These are phyloP conservation scores for Sebastes ruberrimus DNA, from an alignment of 2,797 vertebrate species.

Conservation along the genomic window DNA sequence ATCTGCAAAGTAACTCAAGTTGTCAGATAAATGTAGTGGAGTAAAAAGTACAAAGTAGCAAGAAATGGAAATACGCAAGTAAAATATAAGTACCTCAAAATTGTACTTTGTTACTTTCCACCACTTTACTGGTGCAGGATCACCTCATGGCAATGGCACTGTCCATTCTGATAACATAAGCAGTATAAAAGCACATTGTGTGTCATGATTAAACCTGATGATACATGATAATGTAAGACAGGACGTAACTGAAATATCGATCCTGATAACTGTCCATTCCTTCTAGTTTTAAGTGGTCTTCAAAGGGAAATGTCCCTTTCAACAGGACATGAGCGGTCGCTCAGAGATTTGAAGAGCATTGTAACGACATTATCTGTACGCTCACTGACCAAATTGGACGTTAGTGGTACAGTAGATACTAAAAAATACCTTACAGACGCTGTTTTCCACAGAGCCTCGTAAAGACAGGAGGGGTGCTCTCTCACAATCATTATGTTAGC, in stretches of 20 bases:
- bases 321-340: neutral
- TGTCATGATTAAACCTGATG: neutral
- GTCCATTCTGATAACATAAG: neutral
- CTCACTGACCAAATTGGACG: slow-evolving; percentile 4
- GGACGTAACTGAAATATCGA: slow-evolving; percentile 17
- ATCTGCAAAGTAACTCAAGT: neutral
- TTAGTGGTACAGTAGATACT: slow-evolving; percentile 8
- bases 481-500: slow-evolving; percentile 10
- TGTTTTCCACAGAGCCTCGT: neutral
- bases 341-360: slow-evolving; percentile 13
- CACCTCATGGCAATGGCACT: neutral
- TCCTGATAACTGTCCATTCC: neutral
- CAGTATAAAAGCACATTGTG: neutral
- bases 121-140: neutral
- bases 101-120: neutral
- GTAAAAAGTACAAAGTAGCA: neutral
- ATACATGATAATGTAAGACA: neutral
- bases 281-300: slow-evolving; percentile 4
- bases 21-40: neutral
- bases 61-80: neutral
- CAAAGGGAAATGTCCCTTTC: neutral
- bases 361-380: slow-evolving; percentile 22
- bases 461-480: slow-evolving; percentile 1
- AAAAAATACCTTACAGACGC: slow-evolving; percentile 2
- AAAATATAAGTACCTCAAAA: neutral